Percentiles rank a stretch among this genome's conserved stretches.
phyloP scores from a whole-genome alignment of 2,888 invertebrate genomes.

The Scotopteryx bipunctaria region DNA sequence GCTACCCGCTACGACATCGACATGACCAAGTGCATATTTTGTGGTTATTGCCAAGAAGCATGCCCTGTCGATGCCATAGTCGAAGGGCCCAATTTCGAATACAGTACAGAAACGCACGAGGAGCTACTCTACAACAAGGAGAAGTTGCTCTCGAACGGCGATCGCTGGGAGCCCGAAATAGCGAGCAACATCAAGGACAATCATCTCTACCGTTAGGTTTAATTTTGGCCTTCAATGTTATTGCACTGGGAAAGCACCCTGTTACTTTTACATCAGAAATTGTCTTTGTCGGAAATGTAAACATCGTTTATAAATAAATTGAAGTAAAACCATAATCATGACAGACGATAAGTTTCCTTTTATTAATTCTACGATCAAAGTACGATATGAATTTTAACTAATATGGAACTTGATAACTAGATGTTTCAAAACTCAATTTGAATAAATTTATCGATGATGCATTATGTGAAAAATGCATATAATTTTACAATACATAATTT shows the following conservation, averaged over 20 bases:
- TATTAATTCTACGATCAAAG: slow-evolving; percentile 3
- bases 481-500: too few relatives aligned
- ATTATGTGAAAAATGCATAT: too few relatives aligned
- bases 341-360: slow-evolving; percentile 20
- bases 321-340: slow-evolving; percentile 24
- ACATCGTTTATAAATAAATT: slow-evolving; percentile 20
- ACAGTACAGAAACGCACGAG: slow-evolving; percentile 98
- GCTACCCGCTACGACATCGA: slow-evolving; percentile 99
- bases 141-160: slow-evolving; percentile 97
- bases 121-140: slow-evolving; percentile 99
- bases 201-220: slow-evolving; percentile 63
- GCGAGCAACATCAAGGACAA: slow-evolving; percentile 91
- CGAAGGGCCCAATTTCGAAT: slow-evolving; percentile 99
- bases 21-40: slow-evolving; percentile 98
- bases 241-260: slow-evolving; percentile 11
- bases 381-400: slow-evolving; percentile 18
- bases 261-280: slow-evolving; percentile 17
- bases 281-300: slow-evolving; percentile 19
- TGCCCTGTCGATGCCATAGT: slow-evolving; percentile 99
- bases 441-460: too few relatives aligned
- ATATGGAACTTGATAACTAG: slow-evolving; percentile 3
- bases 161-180: slow-evolving; percentile 99
- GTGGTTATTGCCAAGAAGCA: slow-evolving; percentile 99
- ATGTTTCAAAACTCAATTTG: slow-evolving; percentile 4
- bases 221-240: slow-evolving; percentile 17